These are phyloP conservation scores for Liodrosophila aerea DNA, from an alignment of 2,888 invertebrate species.

Conservation along the genomic window DNA sequence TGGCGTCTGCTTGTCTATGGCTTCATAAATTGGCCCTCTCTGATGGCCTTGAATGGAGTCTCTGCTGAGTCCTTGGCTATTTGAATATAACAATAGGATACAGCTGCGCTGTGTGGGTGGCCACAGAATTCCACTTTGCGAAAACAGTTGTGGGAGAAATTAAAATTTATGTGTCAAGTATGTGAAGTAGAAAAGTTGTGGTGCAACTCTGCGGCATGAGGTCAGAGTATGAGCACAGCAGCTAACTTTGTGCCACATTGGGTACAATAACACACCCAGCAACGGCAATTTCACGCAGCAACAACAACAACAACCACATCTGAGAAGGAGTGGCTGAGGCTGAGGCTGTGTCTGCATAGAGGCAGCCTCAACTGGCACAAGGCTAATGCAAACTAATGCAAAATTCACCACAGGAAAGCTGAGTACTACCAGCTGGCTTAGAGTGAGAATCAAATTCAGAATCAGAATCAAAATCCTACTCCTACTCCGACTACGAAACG, in stretches of 20 bases:
- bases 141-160: conserved; percentile 45
- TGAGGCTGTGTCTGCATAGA: conserved; percentile 1
- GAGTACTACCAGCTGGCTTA: conserved; percentile 35
- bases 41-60: conserved; percentile 36
- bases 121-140: conserved; percentile 40
- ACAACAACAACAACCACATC: not conserved
- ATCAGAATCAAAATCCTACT: conserved; percentile 14
- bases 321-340: not conserved
- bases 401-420: conserved; percentile 53
- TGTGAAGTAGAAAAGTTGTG: conserved; percentile 44
- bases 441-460: conserved; percentile 10
- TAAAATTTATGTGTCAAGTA: conserved; percentile 60
- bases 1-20: conserved; percentile 22
- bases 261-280: conserved; percentile 52
- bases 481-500: conserved; percentile 21
- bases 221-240: conserved; percentile 31
- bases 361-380: conserved; percentile 26
- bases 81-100: conserved; percentile 15
- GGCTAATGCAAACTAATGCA: conserved; percentile 67
- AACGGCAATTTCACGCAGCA: conserved; percentile 55
- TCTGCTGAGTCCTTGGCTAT: conserved; percentile 23
- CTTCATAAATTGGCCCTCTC: conserved; percentile 35
- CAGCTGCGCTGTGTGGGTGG: conserved; percentile 25
- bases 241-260: conserved; percentile 58
- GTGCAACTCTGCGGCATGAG: conserved; percentile 50